Evolutionary conservation across 30 jellyfish, hydroid and myxozoan genomes (phyloP), one percentile per base, ranked within the genome.

Genomic region (Chironex yamaguchii): DNA sequence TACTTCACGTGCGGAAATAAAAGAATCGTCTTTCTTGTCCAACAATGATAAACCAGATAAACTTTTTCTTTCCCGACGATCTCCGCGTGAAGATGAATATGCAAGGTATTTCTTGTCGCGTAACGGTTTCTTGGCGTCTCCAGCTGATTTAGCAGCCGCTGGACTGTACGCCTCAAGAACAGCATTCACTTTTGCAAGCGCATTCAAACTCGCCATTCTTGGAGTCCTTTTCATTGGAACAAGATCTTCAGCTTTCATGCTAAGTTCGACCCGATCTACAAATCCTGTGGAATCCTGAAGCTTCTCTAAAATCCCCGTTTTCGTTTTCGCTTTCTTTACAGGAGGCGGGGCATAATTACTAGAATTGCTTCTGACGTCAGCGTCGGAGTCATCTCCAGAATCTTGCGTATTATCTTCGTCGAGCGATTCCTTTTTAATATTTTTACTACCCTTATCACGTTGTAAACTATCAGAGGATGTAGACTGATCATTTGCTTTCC

Each of bases 141-240:
- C 29, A 49, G 67, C 70, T 12, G 90, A 3, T 75, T 76, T 75
- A 24, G 87, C 94, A 12, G 89, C 86, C 25, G 52, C 1, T 9
- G 92, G 88, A 42, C 92, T 68, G 88, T 77, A 79, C 6, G 92
- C 79, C 4, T 94, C 97, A 62, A 94, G 67, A 3, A 94, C 99
- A 20, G 99, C 99, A 65, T 94, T 94, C 11, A 94, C 99, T 77
- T 94, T 94, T 14, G 99, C 99, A 22, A 94, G 58, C 21, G 99
- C 99, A 50, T 94, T 94, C 66, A 94, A 76, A 75, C 99, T 84
- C 1, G 99, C 99, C 97, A 94, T 94, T 23, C 99, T 71, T 49
- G 97, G 99, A 13, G 75, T 81, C 51, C 99, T 62, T 50, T 83
- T 76, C 93, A 81, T 71, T 14, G 93, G 90, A 21, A 62, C 42